Percentiles rank a stretch among this genome's conserved stretches.
Evolutionary conservation across 2,888 invertebrate genomes (phyloP).

Genomic region (Marronus borbonicus): DNA sequence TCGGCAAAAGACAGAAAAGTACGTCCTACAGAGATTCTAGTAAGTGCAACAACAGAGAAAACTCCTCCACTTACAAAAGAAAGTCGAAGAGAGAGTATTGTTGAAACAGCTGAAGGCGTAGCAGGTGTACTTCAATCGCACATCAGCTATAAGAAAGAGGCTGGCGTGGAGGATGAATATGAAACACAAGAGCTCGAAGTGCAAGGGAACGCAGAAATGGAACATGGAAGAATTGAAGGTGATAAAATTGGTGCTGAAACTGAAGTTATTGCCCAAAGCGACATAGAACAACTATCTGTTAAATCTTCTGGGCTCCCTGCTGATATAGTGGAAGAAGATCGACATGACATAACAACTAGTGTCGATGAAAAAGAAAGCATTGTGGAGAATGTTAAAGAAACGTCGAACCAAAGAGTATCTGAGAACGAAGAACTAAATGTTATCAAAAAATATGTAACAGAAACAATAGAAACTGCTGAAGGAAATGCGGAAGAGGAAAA

Average conservation of each 20-base stretch:
- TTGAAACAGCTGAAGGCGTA: background rate
- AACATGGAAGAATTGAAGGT: background rate
- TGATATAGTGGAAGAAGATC: background rate
- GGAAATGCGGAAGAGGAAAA: background rate
- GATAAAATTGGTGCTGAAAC: background rate
- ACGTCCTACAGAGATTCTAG: background rate
- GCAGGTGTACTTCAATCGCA: background rate
- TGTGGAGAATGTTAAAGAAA: background rate
- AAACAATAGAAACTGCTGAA: slow-evolving; percentile 7
- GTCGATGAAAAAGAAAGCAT: slow-evolving; percentile 10
- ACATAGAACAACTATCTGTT: background rate
- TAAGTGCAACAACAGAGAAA: background rate
- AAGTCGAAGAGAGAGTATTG: background rate
- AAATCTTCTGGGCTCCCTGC: slow-evolving; percentile 10
- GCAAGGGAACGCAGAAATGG: background rate
- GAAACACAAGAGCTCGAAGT: too few relatives aligned
- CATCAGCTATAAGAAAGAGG: background rate
- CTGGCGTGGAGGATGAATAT: background rate
- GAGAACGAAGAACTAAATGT: background rate
- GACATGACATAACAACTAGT: slow-evolving; percentile 6
- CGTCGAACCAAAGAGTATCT: background rate
- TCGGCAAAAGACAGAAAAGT: too few relatives aligned
- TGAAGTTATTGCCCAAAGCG: background rate
- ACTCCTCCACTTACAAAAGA: background rate
- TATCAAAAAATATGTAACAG: slow-evolving; percentile 11